Evolutionary conservation across 2,888 invertebrate genomes (phyloP).

Genomic region (Stomorhina lunata): DNA sequence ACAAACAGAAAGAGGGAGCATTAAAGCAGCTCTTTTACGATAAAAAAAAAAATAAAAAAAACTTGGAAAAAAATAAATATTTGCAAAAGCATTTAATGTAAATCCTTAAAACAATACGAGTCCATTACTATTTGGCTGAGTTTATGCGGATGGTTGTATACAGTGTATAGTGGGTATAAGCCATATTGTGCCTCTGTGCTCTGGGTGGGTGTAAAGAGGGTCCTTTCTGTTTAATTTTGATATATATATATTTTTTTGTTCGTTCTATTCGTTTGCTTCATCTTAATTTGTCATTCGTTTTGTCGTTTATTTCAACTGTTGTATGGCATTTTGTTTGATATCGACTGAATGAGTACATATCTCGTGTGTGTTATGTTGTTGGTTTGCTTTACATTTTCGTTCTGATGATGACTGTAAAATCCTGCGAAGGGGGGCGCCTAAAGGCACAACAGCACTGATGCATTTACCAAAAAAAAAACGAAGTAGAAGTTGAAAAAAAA

Average conservation of each 20-base stretch:
- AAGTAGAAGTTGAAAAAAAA: not conserved
- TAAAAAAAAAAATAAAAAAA: not conserved
- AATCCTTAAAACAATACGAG: constrained; percentile 66
- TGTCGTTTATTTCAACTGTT: constrained; percentile 44
- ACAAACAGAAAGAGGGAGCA: constrained; percentile 7
- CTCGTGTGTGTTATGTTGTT: not conserved
- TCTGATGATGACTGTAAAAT: constrained; percentile 60
- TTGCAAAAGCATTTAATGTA: constrained; percentile 65
- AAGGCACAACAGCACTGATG: constrained; percentile 58
- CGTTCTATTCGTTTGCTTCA: too few species aligned
- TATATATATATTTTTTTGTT: constrained; percentile 5
- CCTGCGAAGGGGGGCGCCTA: constrained; percentile 55
- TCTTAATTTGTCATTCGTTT: constrained; percentile 66
- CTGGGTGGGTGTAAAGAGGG: constrained; percentile 46
- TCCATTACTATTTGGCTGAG: constrained; percentile 54
- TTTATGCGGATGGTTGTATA: constrained; percentile 9
- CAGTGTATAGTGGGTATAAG: not conserved
- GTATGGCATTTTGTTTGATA: constrained; percentile 17
- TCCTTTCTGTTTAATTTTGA: constrained; percentile 36
- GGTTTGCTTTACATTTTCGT: constrained; percentile 43
- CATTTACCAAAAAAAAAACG: constrained; percentile 55
- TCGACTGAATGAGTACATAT: constrained; percentile 44
- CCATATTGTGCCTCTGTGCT: not conserved
- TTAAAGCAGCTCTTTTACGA: not conserved
- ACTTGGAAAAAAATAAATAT: constrained; percentile 14